phyloP scores from a whole-genome alignment of 2,797 vertebrate species.

The Brachymystax lenok region DNA sequence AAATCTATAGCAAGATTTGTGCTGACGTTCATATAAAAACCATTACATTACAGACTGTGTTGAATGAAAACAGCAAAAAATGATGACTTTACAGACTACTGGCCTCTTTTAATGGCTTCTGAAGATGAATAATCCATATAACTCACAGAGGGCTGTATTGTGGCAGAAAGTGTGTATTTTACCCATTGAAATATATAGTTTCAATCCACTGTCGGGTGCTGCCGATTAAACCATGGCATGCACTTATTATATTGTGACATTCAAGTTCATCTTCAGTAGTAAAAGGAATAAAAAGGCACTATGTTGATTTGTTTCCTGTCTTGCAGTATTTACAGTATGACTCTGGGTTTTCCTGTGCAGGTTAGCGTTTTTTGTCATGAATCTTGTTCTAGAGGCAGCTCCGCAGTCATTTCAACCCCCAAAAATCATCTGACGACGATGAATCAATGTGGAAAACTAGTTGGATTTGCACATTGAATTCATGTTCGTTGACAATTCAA shows the following conservation, averaged over 20 bases:
- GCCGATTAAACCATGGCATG: slow-evolving; percentile 1
- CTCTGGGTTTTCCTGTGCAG: neutral
- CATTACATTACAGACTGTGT: slow-evolving; percentile 45
- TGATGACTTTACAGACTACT: slow-evolving; percentile 46
- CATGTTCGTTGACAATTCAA: no score
- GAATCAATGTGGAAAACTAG: no score
- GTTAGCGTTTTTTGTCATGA: no score
- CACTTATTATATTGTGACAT: slow-evolving; percentile 17
- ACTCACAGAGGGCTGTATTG: slow-evolving; percentile 22
- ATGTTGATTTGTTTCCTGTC: neutral
- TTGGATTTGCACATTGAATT: no score
- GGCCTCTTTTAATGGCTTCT: slow-evolving; percentile 45
- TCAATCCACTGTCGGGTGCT: slow-evolving; percentile 31
- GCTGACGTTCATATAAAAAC: slow-evolving; percentile 53
- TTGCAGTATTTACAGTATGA: neutral
- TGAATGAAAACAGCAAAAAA: slow-evolving; percentile 40
- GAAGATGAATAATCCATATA: slow-evolving; percentile 50
- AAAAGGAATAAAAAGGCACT: neutral
- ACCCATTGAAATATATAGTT: slow-evolving; percentile 29
- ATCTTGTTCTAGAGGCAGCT: no score
- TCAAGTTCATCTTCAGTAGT: slow-evolving; percentile 4
- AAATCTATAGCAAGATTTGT: slow-evolving; percentile 42
- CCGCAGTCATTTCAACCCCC: no score
- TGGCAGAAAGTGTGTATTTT: slow-evolving; percentile 21
- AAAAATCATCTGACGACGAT: no score